Percentiles rank a stretch among this genome's conserved stretches.
These are phyloP conservation scores for Xanthia icteritia DNA, from an alignment of 2,888 invertebrate species.

Conservation along the genomic window DNA sequence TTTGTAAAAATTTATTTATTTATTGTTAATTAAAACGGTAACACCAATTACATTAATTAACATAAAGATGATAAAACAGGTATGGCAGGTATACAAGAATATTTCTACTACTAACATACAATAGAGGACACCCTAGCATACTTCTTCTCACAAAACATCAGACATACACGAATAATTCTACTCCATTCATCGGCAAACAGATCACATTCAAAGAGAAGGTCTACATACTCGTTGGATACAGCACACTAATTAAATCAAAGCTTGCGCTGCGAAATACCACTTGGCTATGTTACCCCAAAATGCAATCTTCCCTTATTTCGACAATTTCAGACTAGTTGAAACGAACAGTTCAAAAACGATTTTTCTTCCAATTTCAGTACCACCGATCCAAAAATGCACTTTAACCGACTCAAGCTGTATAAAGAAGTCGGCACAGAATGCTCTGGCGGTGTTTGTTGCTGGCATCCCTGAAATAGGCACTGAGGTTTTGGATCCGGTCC, in stretches of 20 bases:
- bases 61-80: too few relatives aligned
- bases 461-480: constrained; percentile 78
- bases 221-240: background rate
- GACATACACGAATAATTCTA: too few relatives aligned
- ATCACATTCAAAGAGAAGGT: too few relatives aligned
- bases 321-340: background rate
- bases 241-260: background rate
- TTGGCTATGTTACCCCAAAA: background rate
- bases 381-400: constrained; percentile 76
- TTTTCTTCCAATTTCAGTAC: constrained; percentile 70
- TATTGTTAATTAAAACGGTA: too few relatives aligned
- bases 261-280: background rate
- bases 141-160: too few relatives aligned
- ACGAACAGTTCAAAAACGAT: background rate
- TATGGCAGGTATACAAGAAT: too few relatives aligned
- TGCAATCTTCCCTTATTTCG: background rate
- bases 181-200: too few relatives aligned
- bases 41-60: too few relatives aligned
- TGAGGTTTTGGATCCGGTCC: constrained; percentile 78
- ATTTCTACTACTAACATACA: too few relatives aligned
- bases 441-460: constrained; percentile 65
- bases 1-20: too few relatives aligned
- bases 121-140: too few relatives aligned
- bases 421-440: constrained; percentile 71
- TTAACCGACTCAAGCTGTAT: constrained; percentile 74